Evolutionary conservation across 1,140 invertebrate species (phyloP).

Genomic region (Drosophila repletoides): DNA sequence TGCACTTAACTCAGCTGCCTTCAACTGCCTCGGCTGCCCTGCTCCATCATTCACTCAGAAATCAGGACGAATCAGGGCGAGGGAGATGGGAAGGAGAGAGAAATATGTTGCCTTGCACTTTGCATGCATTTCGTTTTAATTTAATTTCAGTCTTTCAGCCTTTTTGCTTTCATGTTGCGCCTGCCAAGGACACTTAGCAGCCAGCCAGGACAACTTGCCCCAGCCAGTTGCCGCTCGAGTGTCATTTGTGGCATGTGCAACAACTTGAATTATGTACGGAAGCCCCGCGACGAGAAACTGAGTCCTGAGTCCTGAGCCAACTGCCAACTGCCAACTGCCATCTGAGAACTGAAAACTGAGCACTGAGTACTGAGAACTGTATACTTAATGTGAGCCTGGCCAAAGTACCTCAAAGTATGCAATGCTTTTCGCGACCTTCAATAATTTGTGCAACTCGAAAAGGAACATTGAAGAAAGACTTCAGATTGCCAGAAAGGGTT

Average conservation of each 20-base stretch:
- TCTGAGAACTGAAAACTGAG: background rate
- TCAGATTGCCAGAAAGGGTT: too few species aligned
- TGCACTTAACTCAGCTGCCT: background rate
- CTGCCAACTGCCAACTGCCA: background rate
- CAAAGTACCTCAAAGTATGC: constrained; percentile 29
- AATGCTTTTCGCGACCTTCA: constrained; percentile 50
- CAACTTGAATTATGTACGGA: constrained; percentile 79
- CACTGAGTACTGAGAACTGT: background rate
- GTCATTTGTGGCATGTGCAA: constrained; percentile 76
- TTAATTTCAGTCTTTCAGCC: constrained; percentile 72
- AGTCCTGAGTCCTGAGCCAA: background rate
- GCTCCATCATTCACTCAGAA: too few species aligned
- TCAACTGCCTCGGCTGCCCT: background rate
- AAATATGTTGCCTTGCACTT: constrained; percentile 56
- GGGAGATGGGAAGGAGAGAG: constrained; percentile 6
- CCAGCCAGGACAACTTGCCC: constrained; percentile 10
- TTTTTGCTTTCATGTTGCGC: constrained; percentile 73
- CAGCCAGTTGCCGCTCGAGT: constrained; percentile 31
- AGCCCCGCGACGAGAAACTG: constrained; percentile 24
- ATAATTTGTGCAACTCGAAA: too few species aligned
- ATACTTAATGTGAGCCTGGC: background rate
- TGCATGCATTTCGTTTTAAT: constrained; percentile 78
- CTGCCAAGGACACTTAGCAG: constrained; percentile 51
- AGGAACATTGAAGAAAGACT: too few species aligned
- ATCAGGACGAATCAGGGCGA: background rate